Conservation (phyloP, 2,797 vertebrate genomes). For the Hephaestus fuliginosus region DNA sequence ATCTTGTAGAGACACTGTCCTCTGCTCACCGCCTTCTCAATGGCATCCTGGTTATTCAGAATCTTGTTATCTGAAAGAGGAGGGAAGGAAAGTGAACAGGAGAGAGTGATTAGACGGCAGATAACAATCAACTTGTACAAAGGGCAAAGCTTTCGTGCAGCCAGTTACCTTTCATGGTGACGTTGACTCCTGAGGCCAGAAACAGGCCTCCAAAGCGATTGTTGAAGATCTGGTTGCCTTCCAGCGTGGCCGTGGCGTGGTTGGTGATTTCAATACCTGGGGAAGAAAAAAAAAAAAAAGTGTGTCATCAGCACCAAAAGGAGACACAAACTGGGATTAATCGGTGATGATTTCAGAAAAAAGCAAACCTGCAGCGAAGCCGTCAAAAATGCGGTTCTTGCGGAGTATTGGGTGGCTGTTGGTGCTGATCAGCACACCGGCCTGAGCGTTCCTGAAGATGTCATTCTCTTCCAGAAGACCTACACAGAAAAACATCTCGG, state of each 20-base stretch:
- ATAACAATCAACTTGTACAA: neutral
- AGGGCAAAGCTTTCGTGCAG: fast-evolving
- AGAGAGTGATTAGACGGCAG: neutral
- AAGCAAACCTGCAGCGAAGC: slow-evolving; percentile 93
- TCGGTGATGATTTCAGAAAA: too few relatives aligned
- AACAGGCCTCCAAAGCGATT: slow-evolving; percentile 99
- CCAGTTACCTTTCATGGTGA: slow-evolving; percentile 97
- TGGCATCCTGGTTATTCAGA: slow-evolving; percentile 99
- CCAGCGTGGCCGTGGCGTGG: slow-evolving; percentile 97
- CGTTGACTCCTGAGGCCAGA: slow-evolving; percentile 98
- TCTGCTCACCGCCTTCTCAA: slow-evolving; percentile 99
- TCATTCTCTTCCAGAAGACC: slow-evolving; percentile 99
- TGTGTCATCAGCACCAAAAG: neutral
- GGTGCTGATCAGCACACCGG: slow-evolving; percentile 98
- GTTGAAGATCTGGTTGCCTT: slow-evolving; percentile 99
- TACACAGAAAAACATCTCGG: slow-evolving; percentile 55
- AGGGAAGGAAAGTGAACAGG: slow-evolving; percentile 11
- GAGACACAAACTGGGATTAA: neutral
- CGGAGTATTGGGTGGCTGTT: slow-evolving; percentile 98
- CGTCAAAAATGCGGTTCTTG: slow-evolving; percentile 99
- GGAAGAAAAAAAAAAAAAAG: neutral
- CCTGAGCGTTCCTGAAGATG: slow-evolving; percentile 99
- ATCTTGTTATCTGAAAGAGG: slow-evolving; percentile 96
- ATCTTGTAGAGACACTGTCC: slow-evolving; percentile 99
- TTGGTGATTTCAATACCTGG: slow-evolving; percentile 99